Base-by-base conservation (phyloP, 2,113 vertebrate genomes). In the Aviceda subcristata region DNA sequence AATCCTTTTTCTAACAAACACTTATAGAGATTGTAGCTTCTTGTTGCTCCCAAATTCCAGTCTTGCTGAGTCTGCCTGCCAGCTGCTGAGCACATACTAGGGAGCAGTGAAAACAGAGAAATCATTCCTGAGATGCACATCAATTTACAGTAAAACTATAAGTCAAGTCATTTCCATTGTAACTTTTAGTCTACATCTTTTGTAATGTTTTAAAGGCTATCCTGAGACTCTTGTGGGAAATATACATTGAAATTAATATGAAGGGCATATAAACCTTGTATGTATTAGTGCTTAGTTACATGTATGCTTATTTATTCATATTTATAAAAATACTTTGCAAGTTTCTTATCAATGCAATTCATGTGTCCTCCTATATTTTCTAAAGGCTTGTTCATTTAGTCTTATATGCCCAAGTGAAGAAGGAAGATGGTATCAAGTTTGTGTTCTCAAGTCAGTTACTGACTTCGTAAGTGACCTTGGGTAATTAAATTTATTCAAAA, bases 21-120 rank as follows among this genome's bases (percentile, higher is more conserved):
- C 7, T 64, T 50, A 41, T 0, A 69, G 29, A 55, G 24, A 23
- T 55, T 0, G 0, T 63, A 74, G 39, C 11, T 88, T 48, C 64
- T 81, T 71, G 5, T 66, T 46, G 18, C 36, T 82, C 51, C 23
- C 66, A 48, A 41, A 48, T 85, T 79, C 64, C 55, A 64, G 22
- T 30, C 41, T 39, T 57, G 20, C 75, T 86, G 39, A 59, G 20
- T 50, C 15, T 48, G 24, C 22, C 30, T 84, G 38, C 0, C 0
- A 41, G 41, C 38, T 84, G 20, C 73, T 91, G 68, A 76, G 24
- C 46, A 46, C 41, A 27, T 79, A 24, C 12, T 29, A 19, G 51
- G 46, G 41, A 53, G 57, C 21, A 62, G 7, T 82, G 59, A 76
- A 69, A 84, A 30, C 20, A 75, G 43, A 36, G 24, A 10, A 88